Evolutionary conservation across 2,113 vertebrate species (phyloP).

Genomic region (Gobio gobio): DNA sequence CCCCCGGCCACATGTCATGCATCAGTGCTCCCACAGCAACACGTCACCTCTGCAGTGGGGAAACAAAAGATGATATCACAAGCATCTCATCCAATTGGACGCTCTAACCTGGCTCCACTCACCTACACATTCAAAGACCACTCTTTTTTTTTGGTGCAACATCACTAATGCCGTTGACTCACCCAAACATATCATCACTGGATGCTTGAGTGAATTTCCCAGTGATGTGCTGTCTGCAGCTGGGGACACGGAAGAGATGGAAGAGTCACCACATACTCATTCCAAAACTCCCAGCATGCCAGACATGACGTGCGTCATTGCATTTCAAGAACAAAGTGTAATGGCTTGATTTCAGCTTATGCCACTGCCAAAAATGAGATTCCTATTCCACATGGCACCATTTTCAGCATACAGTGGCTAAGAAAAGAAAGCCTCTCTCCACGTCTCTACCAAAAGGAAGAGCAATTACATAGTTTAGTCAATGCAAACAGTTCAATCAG

Average conservation of each 20-base stretch:
- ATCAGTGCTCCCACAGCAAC: slow-evolving; percentile 44
- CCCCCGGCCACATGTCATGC: slow-evolving; percentile 46
- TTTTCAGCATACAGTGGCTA: neutral
- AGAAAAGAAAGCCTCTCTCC: slow-evolving; percentile 12
- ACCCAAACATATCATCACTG: neutral
- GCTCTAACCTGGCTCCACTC: slow-evolving; percentile 34
- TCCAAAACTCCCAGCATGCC: slow-evolving; percentile 20
- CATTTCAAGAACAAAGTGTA: slow-evolving; percentile 36
- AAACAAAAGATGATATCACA: slow-evolving; percentile 59
- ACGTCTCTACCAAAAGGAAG: slow-evolving; percentile 26
- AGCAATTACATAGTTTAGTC: slow-evolving; percentile 36
- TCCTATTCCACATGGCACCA: slow-evolving; percentile 25
- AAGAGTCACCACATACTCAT: neutral
- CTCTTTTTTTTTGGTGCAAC: neutral
- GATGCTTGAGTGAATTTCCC: neutral
- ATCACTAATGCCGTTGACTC: neutral
- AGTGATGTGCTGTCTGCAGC: neutral
- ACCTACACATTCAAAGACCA: slow-evolving; percentile 18
- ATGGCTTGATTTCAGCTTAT: slow-evolving; percentile 34
- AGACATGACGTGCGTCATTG: slow-evolving; percentile 8
- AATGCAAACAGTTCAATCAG: slow-evolving; percentile 9
- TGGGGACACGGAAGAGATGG: slow-evolving; percentile 11
- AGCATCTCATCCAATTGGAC: slow-evolving; percentile 21
- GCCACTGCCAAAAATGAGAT: slow-evolving; percentile 12
- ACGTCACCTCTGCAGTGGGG: slow-evolving; percentile 48